A percentile compares a stretch with the other conserved stretches of the same genome.
phyloP scores from a whole-genome alignment of 2,113 vertebrate species.

The Bettongia penicillata region DNA sequence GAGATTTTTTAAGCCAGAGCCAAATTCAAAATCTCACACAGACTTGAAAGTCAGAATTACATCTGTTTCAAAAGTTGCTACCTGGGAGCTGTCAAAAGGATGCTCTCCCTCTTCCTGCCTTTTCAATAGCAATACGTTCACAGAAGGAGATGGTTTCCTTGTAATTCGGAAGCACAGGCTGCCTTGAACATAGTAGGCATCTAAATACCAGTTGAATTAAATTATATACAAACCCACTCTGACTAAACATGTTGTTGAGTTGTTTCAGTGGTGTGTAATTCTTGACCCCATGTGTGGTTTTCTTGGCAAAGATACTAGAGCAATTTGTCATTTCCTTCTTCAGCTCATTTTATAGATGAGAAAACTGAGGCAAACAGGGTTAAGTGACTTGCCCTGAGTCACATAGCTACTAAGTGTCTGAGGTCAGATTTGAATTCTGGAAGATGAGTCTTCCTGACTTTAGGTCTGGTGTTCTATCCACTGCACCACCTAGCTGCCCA shows the following conservation, averaged over 20 bases:
- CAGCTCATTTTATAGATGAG: background rate
- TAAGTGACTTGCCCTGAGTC: background rate
- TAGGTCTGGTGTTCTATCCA: background rate
- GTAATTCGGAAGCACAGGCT: background rate
- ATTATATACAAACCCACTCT: background rate
- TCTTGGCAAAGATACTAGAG: background rate
- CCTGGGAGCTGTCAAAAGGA: slow-evolving; percentile 58
- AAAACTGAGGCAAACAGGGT: background rate
- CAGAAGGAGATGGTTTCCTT: background rate
- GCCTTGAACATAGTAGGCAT: background rate
- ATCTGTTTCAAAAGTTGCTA: slow-evolving; percentile 75
- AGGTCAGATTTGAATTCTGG: background rate
- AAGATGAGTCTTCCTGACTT: background rate
- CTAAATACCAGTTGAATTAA: background rate
- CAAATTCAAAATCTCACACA: slow-evolving; percentile 74
- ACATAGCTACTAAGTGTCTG: background rate
- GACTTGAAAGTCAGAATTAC: slow-evolving; percentile 70
- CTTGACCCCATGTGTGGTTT: background rate
- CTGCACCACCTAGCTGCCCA: background rate
- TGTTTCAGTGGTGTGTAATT: background rate
- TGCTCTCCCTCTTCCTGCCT: slow-evolving; percentile 27
- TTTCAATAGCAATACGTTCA: background rate
- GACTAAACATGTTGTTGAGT: background rate
- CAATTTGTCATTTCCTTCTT: background rate
- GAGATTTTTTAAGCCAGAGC: slow-evolving; percentile 75